Evolutionary conservation across 2,113 vertebrate genomes (phyloP), one percentile per base, ranked within the genome.

Genomic region (Octodon degus): DNA sequence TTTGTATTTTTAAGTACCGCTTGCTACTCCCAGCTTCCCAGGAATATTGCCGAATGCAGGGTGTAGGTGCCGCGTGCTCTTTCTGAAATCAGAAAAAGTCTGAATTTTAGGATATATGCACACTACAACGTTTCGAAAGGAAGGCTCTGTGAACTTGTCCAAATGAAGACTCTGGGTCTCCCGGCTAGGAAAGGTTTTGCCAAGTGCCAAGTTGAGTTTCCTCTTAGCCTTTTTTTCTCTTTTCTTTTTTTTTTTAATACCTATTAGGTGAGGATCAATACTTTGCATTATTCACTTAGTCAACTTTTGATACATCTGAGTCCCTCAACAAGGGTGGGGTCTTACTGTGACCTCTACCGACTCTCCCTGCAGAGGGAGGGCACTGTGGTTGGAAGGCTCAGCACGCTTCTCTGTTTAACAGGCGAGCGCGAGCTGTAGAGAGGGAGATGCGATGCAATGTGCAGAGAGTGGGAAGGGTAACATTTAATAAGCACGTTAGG

Each of bases 401-500:
- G 27, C 67, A 7, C 7, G 40, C 53, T 50, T 53, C 84, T 84
- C 82, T 19, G 95, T 82, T 74, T 90, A 72, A 93, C 9, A 53
- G 79, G 91, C 80, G 13, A 0, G 20, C 80, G 13, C 0, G 20
- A 27, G 76, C 87, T 91, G 67, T 77, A 50, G 24, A 24, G 86
- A 86, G 81, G 70, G 43, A 27, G 90, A 86, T 70, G 65, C 37
- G 81, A 88, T 90, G 81, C 93, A 92, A 68, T 62, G 94, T 62
- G 91, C 82, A 84, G 94, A 80, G 93, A 86, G 88, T 86, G 77
- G 94, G 86, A 77, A 96, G 93, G 97, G 95, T 89, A 96, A 97
- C 97, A 96, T 94, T 95, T 97, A 97, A 97, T 96, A 97, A 97
- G 96, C 95, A 96, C 84, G 97, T 96, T 90, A 95, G 88, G 93